phyloP scores from a whole-genome alignment of 2,888 invertebrate genomes.

The Dendrolimus houi region DNA sequence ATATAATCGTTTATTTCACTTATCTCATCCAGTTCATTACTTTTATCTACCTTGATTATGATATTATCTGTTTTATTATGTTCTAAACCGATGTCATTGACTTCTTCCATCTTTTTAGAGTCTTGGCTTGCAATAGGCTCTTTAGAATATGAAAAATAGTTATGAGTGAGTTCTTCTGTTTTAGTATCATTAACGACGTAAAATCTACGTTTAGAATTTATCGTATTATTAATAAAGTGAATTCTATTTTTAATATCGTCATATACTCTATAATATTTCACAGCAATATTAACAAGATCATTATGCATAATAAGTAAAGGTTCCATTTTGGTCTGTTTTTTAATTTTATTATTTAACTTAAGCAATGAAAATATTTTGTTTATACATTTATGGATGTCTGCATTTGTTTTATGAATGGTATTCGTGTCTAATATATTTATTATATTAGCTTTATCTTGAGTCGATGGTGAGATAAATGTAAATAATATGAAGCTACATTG shows the following conservation, averaged over 20 bases:
- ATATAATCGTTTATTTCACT: constrained; percentile 6
- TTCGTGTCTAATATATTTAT: constrained; percentile 2
- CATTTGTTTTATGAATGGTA: constrained; percentile 14
- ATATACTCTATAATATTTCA: constrained; percentile 20
- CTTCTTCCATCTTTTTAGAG: too few species aligned
- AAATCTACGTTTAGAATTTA: neutral
- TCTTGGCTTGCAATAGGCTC: too few species aligned
- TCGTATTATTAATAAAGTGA: constrained; percentile 6
- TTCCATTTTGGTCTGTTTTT: constrained; percentile 13
- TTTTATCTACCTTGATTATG: too few species aligned
- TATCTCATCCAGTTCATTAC: constrained; percentile 9
- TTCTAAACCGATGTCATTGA: too few species aligned
- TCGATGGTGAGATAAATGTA: constrained; percentile 9
- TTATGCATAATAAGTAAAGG: constrained; percentile 24
- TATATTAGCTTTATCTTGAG: constrained; percentile 8
- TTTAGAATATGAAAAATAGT: too few species aligned
- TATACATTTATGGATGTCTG: constrained; percentile 18
- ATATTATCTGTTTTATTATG: too few species aligned
- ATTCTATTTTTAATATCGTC: constrained; percentile 15
- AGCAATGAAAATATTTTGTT: constrained; percentile 28
- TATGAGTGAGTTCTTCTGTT: neutral
- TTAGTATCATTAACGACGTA: constrained; percentile 2
- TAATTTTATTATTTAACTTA: constrained; percentile 18
- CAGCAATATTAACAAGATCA: constrained; percentile 22
- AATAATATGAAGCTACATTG: too few species aligned